Evolutionary conservation across 2,113 vertebrate genomes (phyloP).

Genomic region (Zeus faber): DNA sequence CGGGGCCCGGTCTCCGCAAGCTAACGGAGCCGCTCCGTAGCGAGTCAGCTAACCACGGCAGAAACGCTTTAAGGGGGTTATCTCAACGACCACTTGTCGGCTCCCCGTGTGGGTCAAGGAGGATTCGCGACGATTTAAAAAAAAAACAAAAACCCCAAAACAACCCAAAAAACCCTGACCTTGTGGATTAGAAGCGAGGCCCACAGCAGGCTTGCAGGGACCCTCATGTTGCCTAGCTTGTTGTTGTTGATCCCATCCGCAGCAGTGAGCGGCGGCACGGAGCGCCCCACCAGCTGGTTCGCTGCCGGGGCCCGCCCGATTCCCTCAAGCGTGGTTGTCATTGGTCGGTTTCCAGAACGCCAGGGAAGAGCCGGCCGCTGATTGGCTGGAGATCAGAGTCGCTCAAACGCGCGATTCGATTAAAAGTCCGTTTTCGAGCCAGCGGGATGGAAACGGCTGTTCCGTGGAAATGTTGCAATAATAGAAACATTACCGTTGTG

Average conservation of each 20-base stretch:
- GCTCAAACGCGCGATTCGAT: no score
- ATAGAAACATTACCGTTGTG: no score
- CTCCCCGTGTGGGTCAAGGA: neutral
- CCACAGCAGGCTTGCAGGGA: conserved; percentile 62
- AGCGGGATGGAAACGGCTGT: no score
- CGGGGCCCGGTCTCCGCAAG: conserved; percentile 52
- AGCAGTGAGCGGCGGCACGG: conserved; percentile 14
- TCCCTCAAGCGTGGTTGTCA: conserved; percentile 18
- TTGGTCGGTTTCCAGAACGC: conserved; percentile 45
- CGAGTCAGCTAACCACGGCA: conserved; percentile 38
- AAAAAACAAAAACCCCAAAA: no score
- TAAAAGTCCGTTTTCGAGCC: no score
- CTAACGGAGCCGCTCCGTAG: conserved; percentile 53
- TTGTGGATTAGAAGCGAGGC: conserved; percentile 63
- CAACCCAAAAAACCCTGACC: conserved; percentile 45
- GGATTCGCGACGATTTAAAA: no score
- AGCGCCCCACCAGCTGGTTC: conserved; percentile 54
- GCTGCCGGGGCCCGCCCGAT: conserved; percentile 42
- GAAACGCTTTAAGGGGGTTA: neutral
- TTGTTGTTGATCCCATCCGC: conserved; percentile 54
- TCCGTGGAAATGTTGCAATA: no score
- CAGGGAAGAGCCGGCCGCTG: no score
- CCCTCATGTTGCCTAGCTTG: conserved; percentile 66
- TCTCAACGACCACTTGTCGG: neutral
- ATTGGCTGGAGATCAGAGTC: conserved; percentile 47